Evolutionary conservation across 1,140 invertebrate species (phyloP), one percentile per base, ranked within the genome.

Genomic region (Drosophila lacteicornis): DNA sequence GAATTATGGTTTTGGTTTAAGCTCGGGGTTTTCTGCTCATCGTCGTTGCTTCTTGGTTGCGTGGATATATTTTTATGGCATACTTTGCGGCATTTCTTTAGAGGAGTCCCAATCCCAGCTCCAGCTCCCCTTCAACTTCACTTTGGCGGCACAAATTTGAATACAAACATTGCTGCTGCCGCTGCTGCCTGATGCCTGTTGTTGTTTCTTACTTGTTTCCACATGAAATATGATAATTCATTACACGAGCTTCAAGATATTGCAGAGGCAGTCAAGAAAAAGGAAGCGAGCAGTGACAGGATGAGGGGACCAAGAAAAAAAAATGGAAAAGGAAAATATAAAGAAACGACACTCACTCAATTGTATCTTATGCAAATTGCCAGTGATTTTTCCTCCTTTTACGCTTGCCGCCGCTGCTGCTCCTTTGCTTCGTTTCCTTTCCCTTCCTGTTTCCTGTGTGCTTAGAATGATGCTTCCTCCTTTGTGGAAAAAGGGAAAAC

Each of bases 331-430:
- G 46, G 22, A 66, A 66, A 76, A 76, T 76, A 76, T 76, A 62
- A 85, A 67, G 61, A 63, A 78, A 86, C 83, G 74, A 88, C 85
- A 90, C 81, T 88, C 85, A 90, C 85, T 90, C 85, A 88, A 88
- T 90, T 90, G 85, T 91, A 90, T 91, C 86, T 90, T 90, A 90
- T 90, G 85, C 85, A 90, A 90, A 90, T 90, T 90, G 85, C 82
- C 85, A 91, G 85, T 91, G 86, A 90, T 90, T 90, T 90, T 91
- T 85, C 85, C 84, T 87, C 69, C 75, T 85, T 67, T 85, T 66
- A 69, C 68, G 80, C 80, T 80, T 13, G 47, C 17, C 38, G 43
- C 9, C 9, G 33, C 33, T 30, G 51, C 70, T 66, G 58, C 79
- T 75, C 56, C 57, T 50, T 75, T 76, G 42, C 78, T 58, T 66